phyloP scores from a whole-genome alignment of 2,888 invertebrate species.

The Arrhopalites spinosus region DNA sequence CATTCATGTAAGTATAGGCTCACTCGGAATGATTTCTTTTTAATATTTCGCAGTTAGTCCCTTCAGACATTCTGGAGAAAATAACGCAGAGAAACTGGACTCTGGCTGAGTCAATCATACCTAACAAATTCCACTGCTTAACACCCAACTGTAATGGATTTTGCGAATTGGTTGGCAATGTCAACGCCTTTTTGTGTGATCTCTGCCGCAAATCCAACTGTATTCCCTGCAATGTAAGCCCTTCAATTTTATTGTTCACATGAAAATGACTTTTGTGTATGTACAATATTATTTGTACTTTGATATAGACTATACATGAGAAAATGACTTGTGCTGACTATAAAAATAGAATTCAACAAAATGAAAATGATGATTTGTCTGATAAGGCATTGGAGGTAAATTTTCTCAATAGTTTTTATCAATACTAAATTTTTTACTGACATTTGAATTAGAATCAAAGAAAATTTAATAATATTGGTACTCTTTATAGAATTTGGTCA shows the following conservation, averaged over 20 bases:
- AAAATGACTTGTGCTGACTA: conserved; percentile 80
- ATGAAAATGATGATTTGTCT: conserved; percentile 74
- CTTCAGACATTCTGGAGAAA: conserved; percentile 73
- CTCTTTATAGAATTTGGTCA: conserved; percentile 72
- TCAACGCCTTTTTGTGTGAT: conserved; percentile 80
- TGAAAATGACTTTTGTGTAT: too few relatives aligned
- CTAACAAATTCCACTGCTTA: conserved; percentile 87
- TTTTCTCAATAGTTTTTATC: neutral
- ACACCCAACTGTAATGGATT: conserved; percentile 86
- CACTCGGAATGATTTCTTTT: too few relatives aligned
- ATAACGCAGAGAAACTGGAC: conserved; percentile 78
- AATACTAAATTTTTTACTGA: neutral
- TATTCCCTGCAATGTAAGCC: conserved; percentile 68
- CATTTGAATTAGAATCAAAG: too few relatives aligned
- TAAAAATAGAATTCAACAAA: conserved; percentile 68
- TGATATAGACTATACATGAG: conserved; percentile 75
- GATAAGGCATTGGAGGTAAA: conserved; percentile 74
- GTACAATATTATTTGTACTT: conserved; percentile 20
- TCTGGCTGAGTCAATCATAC: conserved; percentile 76
- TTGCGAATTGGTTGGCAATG: conserved; percentile 86
- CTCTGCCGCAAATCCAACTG: conserved; percentile 81
- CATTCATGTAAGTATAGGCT: too few relatives aligned
- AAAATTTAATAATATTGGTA: too few relatives aligned
- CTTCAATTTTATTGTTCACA: neutral
- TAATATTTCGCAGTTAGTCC: conserved; percentile 61